Evolutionary conservation across 1,140 invertebrate genomes (phyloP), one percentile per base, ranked within the genome.

Genomic region (Adoxophyes honmai): DNA sequence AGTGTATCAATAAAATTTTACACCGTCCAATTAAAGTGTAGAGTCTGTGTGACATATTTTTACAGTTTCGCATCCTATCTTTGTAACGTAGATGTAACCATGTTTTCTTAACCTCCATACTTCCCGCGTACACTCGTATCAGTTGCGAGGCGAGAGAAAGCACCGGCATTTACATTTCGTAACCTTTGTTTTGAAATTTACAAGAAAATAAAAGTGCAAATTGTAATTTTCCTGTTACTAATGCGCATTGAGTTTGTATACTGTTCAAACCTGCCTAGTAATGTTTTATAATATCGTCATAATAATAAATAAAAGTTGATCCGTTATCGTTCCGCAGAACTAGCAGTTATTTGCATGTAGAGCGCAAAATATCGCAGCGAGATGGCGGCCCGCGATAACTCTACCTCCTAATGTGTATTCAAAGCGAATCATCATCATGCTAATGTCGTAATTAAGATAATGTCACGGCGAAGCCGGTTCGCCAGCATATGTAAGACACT

Each of bases 101-200:
- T 86, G 78, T 87, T 87, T 70, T 87, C 74, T 78, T 87, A 87
- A 85, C 77, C 84, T 85, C 79, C 74, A 78, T 82, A 73, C 66
- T 73, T 54, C 65, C 53, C 57, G 60, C 70, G 60, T 59, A 70
- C n/a, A n/a, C n/a, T n/a, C n/a, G n/a, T 70, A 81, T 77, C 67
- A 75, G 62, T 73, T 70, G 73, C 70, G 68, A 75, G 68, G 70
- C 59, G 61, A 81, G 80, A 80, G 81, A 83, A 86, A 86, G 82
- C 81, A 81, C 68, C 53, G 60, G 61, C 63, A 68, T 61, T 64
- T 62, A 58, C 60, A 78, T 81, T 78, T 80, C 77, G 73, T 83
- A 78, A 85, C 60, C 58, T 56, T 64, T 57, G 52, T 60, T 77
- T 71, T 68, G 66, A 70, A 74, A 76, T 62, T 72, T 54, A 39